phyloP scores from a whole-genome alignment of 2,797 vertebrate genomes.

The Rhyacichthys aspro region DNA sequence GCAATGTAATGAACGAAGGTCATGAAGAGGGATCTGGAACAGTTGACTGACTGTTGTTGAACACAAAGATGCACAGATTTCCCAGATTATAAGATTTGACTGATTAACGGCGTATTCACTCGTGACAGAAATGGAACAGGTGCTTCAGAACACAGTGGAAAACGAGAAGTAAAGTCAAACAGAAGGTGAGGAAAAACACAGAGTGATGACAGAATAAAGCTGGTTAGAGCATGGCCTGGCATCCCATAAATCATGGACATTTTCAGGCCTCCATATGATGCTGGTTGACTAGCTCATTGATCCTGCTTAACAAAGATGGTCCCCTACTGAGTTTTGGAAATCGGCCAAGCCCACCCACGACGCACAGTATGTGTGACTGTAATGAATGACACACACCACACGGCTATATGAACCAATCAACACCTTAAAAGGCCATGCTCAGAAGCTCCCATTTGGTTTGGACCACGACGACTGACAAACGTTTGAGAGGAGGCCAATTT shows the following conservation, averaged over 20 bases:
- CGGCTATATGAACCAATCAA: conserved; percentile 4
- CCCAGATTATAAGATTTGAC: conserved; percentile 8
- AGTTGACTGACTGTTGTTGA: no score
- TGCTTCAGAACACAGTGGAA: conserved; percentile 14
- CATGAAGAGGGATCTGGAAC: no score
- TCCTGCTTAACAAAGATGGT: conserved; percentile 57
- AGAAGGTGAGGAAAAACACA: conserved; percentile 44
- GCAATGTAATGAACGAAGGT: no score
- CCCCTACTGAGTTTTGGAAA: conserved; percentile 45
- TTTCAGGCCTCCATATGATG: conserved; percentile 59
- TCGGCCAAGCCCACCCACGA: conserved; percentile 52
- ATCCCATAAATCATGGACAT: conserved; percentile 56
- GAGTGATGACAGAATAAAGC: conserved; percentile 30
- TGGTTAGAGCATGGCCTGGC: conserved; percentile 28
- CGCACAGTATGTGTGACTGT: conserved; percentile 28
- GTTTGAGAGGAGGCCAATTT: conserved; percentile 49
- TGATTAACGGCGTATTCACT: conserved; percentile 15
- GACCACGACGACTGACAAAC: conserved; percentile 34
- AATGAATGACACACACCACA: conserved; percentile 38
- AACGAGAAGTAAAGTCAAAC: conserved; percentile 26
- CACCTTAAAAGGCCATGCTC: conserved; percentile 18
- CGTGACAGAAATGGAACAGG: conserved; percentile 27
- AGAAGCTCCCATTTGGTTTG: conserved; percentile 41
- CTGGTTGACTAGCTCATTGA: conserved; percentile 66
- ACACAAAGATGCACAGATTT: no score